These are phyloP conservation scores for Setipinna tenuifilis DNA, from an alignment of 2,797 vertebrate genomes.

Conservation along the genomic window DNA sequence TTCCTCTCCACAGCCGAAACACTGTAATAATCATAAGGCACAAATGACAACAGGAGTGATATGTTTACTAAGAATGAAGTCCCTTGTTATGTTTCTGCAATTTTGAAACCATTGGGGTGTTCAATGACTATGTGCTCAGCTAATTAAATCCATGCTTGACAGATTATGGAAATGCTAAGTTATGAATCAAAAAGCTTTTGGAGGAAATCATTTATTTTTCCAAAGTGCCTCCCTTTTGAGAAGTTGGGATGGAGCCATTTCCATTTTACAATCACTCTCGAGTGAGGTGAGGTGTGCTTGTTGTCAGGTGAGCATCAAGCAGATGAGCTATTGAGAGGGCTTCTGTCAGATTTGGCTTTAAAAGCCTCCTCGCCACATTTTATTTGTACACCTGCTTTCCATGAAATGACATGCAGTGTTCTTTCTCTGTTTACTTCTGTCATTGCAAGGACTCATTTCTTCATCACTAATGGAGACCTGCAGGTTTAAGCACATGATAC, in stretches of 20 bases:
- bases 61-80: background rate
- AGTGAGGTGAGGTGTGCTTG: background rate
- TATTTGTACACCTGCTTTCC: background rate
- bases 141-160: conserved; percentile 25
- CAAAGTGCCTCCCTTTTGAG: background rate
- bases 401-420: background rate
- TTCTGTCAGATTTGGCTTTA: background rate
- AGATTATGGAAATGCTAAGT: conserved; percentile 16
- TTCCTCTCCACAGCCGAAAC: background rate
- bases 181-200: conserved; percentile 7
- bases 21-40: background rate
- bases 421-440: background rate
- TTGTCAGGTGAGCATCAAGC: background rate
- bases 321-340: background rate
- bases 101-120: conserved; percentile 9
- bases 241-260: background rate
- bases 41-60: conserved; percentile 1
- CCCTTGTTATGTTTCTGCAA: conserved; percentile 15
- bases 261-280: background rate
- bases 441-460: background rate
- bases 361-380: background rate
- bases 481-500: no score
- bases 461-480: no score
- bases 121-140: background rate
- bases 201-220: conserved; percentile 1